Base-by-base conservation (phyloP, 2,797 vertebrate species). In the Premnoplex brunnescens region DNA sequence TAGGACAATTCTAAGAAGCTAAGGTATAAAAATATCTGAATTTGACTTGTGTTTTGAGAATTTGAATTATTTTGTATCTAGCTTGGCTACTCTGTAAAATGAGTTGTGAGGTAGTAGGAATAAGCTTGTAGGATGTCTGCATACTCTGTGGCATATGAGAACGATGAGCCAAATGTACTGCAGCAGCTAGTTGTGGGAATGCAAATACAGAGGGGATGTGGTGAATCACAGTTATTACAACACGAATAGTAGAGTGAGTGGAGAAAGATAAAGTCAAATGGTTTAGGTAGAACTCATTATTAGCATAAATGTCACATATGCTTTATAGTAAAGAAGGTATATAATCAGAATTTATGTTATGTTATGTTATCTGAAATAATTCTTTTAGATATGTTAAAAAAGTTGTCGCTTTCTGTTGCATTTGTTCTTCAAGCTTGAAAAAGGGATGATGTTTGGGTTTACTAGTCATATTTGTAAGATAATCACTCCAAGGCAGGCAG, bases 361-460 rank as follows among this genome's bases (percentile, higher is more conserved):
- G 74, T n/a, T n/a, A n/a, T n/a, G n/a, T n/a, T n/a, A 67, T 76
- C 49, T 68, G 77, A 96, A 96, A 82, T 92, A 95, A 93, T 73
- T 80, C 73, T 88, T 64, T 88, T 77, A 89, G 76, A 26, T 63
- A n/a, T 85, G 55, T 88, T 72, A 67, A 82, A 62, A 74, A 77
- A 52, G 27, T 87, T 95, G 63, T 85, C 82, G 68, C 49, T 56
- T 74, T 94, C 41, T 89, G 63, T 44, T 91, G n/a, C 78, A 48
- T 93, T 91, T 89, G 32, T 80, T 95, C 82, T 93, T 88, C 23
- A 73, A 77, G 79, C 64, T 91, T 48, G 84, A 44, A 74, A 82
- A 74, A 85, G 92, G 32, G 11, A 34, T 71, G 19, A 76, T 84
- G 19, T 81, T 97, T 80, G 71, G 51, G 44, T 85, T 79, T 82